These are phyloP conservation scores for Ectemnius cavifrons DNA, from an alignment of 2,888 invertebrate species.

Conservation along the genomic window DNA sequence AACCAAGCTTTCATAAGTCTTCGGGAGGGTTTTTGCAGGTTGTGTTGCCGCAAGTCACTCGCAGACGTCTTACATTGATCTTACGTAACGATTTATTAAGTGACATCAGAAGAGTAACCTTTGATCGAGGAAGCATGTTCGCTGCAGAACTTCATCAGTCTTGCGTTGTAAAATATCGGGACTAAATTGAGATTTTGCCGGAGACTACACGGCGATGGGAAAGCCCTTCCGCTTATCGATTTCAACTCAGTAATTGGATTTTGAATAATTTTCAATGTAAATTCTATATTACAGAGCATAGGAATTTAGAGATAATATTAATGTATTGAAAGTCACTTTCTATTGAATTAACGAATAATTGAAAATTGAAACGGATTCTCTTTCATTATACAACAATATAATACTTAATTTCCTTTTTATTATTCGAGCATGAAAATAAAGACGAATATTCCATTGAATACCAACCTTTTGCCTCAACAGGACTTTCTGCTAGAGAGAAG, in stretches of 20 bases:
- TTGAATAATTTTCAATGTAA: conserved; percentile 14
- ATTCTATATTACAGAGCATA: too few species aligned
- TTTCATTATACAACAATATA: too few species aligned
- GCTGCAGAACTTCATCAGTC: conserved; percentile 9
- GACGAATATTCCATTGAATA: too few species aligned
- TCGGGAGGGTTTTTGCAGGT: too few species aligned
- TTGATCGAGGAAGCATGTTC: conserved; percentile 10
- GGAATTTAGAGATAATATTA: too few species aligned
- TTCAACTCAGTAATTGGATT: neutral
- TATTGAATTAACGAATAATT: too few species aligned
- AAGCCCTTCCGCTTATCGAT: neutral
- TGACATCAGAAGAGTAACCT: conserved; percentile 9
- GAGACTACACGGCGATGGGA: neutral
- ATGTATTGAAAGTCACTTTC: too few species aligned
- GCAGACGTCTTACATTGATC: neutral
- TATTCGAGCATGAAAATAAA: too few species aligned
- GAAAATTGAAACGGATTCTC: too few species aligned
- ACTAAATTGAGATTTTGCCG: conserved; percentile 1
- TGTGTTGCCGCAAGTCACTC: neutral
- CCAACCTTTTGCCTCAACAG: too few species aligned
- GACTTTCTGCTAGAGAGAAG: neutral
- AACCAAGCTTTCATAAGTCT: neutral
- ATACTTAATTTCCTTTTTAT: too few species aligned
- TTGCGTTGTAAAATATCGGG: neutral
- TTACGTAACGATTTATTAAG: conserved; percentile 33